phyloP scores from a whole-genome alignment of 2,888 invertebrate species.

The Plebejus anna region DNA sequence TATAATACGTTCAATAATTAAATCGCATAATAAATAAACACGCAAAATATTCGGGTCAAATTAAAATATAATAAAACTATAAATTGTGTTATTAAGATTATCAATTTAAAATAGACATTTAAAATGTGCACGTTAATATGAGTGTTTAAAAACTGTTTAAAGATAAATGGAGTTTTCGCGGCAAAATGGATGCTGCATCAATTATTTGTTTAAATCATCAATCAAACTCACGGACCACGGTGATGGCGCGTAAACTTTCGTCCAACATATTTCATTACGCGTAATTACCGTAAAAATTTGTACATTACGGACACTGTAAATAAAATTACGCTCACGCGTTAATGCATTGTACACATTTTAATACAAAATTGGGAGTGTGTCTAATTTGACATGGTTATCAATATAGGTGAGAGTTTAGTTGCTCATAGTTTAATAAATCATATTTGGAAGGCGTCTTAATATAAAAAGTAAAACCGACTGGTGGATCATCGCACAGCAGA shows the following conservation, averaged over 20 bases:
- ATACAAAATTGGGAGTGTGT: background rate
- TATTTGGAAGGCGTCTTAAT: no score
- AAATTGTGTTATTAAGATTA: constrained; percentile 15
- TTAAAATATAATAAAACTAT: constrained; percentile 21
- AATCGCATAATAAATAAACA: constrained; percentile 22
- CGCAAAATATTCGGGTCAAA: constrained; percentile 10
- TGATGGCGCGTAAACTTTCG: constrained; percentile 20
- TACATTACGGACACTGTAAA: constrained; percentile 8
- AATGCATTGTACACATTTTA: background rate
- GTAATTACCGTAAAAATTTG: constrained; percentile 10
- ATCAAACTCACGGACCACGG: constrained; percentile 6
- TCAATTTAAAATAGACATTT: constrained; percentile 16
- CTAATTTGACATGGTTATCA: background rate
- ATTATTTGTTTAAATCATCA: constrained; percentile 28
- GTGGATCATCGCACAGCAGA: no score
- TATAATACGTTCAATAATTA: constrained; percentile 13
- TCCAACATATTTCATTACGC: background rate
- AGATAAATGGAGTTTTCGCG: constrained; percentile 23
- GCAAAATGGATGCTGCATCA: constrained; percentile 23
- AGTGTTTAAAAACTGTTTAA: constrained; percentile 24
- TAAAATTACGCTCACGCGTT: constrained; percentile 7
- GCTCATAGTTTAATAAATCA: no score
- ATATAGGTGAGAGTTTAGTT: background rate
- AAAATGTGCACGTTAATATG: constrained; percentile 24
- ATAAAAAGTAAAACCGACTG: no score